phyloP scores from a whole-genome alignment of 2,113 vertebrate genomes.

The Prolemur simus region DNA sequence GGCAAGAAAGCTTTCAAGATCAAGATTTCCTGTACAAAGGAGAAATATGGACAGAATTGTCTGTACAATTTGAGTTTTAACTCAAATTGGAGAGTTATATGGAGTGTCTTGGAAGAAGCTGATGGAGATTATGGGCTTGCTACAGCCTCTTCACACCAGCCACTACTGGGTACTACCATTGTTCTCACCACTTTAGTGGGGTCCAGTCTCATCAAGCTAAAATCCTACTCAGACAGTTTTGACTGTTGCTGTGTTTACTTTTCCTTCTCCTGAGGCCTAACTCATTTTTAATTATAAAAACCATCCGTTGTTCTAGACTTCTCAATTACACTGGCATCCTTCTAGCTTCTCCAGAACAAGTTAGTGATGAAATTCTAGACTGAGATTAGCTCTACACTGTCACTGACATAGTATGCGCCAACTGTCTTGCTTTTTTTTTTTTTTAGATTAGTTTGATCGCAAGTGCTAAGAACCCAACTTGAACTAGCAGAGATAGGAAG shows the following conservation, averaged over 20 bases:
- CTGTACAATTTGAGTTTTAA: neutral
- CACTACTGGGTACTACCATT: neutral
- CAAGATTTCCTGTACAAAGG: neutral
- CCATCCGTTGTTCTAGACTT: neutral
- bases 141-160: neutral
- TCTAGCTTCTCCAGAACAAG: neutral
- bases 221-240: neutral
- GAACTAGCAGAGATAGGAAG: slow-evolving; percentile 24
- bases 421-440: neutral
- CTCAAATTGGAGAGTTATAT: neutral
- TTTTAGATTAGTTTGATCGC: neutral
- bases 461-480: neutral
- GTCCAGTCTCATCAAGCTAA: neutral
- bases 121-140: neutral
- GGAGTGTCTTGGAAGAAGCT: neutral
- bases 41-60: neutral
- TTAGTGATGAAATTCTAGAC: neutral
- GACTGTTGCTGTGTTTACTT: neutral
- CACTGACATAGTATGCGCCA: neutral
- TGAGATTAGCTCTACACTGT: neutral
- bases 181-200: neutral
- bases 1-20: neutral
- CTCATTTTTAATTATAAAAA: neutral
- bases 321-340: neutral
- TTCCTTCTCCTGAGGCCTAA: neutral